Evolutionary conservation across 2,888 invertebrate genomes (phyloP), one percentile per base, ranked within the genome.

Genomic region (Ptychoptera contaminata): DNA sequence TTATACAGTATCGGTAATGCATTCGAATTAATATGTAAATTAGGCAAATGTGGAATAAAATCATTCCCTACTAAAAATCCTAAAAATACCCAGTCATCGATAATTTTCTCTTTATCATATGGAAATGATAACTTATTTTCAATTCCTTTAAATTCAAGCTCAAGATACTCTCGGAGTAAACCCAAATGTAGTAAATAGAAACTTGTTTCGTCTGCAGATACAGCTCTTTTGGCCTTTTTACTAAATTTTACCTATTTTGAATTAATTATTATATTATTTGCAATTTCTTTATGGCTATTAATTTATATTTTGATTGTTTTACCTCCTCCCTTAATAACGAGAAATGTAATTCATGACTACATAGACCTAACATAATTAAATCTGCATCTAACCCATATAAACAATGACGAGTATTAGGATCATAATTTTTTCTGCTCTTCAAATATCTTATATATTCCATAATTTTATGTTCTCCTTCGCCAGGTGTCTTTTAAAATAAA

Each of bases 71-170:
- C 88, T 16, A 97, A 67, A 62, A 96, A 96, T 1, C 93, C 91
- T 91, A 97, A 91, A 14, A 97, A 64, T 29, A 97, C 83, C 96
- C 97, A 98, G 63, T 98, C 97, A 59, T 98, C 97, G 23, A 97
- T 90, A 44, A 98, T 76, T 50, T 80, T 79, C 59, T 96, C 92
- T 53, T 94, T 71, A 61, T 93, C 82, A 62, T 77, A 94, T 1
- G 69, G 63, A 62, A 94, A 90, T 0, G 76, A 67, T 8, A 88
- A 58, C 34, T 43, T 40, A 8, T 72, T 68, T 56, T 78, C 79
- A n/a, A 88, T 60, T 1, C 67, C 55, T 47, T 74, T 68, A 65
- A 97, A 97, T 62, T 97, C 96, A 62, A 88, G 74, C 55, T 88
- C 86, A 51, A 97, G 69, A 63, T 97, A 97, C 56, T 94, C 93